Conservation (phyloP, 1,140 invertebrate species). For the Diorhabda carinulata region DNA sequence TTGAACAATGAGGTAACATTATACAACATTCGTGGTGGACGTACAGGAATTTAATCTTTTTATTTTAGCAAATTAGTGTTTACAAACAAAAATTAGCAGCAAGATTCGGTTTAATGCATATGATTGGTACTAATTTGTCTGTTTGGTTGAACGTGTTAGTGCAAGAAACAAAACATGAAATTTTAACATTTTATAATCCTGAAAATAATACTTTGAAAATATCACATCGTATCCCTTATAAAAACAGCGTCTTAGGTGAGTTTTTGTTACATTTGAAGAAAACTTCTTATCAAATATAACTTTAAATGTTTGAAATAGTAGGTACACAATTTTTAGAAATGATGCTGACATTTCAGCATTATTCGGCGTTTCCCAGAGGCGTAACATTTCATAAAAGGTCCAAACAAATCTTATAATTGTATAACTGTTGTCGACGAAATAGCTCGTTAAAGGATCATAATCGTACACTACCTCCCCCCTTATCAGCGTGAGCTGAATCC, state of each 20-base stretch:
- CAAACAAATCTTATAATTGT: too few species aligned
- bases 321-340: too few species aligned
- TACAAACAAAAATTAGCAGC: slow-evolving; percentile 82
- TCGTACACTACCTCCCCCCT: too few species aligned
- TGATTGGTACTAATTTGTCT: slow-evolving; percentile 91
- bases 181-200: slow-evolving; percentile 82
- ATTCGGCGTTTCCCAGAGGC: too few species aligned
- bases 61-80: slow-evolving; percentile 78
- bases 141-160: slow-evolving; percentile 91
- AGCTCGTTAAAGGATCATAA: too few species aligned
- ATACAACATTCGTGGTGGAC: too few species aligned
- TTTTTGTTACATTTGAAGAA: not conserved
- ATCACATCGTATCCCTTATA: slow-evolving; percentile 58
- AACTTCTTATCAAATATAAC: too few species aligned
- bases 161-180: slow-evolving; percentile 91
- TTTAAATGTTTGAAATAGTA: too few species aligned
- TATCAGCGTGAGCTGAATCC: too few species aligned
- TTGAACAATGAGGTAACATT: slow-evolving; percentile 49
- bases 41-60: not conserved
- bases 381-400: too few species aligned
- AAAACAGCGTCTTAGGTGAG: slow-evolving; percentile 37
- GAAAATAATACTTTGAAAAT: slow-evolving; percentile 76
- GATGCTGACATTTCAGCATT: too few species aligned
- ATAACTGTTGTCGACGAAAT: too few species aligned
- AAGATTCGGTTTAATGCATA: slow-evolving; percentile 90